A percentile compares a stretch with the other conserved stretches of the same genome.
These are phyloP conservation scores for Falco punctatus DNA, from an alignment of 2,113 vertebrate genomes.

Conservation along the genomic window DNA sequence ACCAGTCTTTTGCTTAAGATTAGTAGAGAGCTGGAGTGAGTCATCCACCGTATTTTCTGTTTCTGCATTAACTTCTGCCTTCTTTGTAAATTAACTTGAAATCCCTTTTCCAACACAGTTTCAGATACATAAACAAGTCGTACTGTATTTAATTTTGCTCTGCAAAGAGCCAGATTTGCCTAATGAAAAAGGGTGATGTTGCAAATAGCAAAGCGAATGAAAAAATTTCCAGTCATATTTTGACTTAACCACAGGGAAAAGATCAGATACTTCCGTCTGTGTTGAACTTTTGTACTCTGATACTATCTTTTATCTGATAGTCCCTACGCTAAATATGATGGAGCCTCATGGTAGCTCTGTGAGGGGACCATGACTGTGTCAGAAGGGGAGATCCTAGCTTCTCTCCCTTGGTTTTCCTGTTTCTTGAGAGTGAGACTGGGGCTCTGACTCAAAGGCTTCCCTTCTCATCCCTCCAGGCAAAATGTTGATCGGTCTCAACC, in stretches of 20 bases:
- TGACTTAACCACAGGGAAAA: background rate
- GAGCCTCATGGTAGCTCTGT: background rate
- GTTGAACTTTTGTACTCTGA: background rate
- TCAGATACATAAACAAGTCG: background rate
- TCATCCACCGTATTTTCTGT: background rate
- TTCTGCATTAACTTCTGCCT: background rate
- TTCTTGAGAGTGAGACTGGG: background rate
- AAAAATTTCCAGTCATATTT: background rate
- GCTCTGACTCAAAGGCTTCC: background rate
- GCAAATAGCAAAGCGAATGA: background rate
- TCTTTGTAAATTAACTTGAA: too few relatives aligned
- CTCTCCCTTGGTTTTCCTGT: background rate
- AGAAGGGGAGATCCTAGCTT: background rate
- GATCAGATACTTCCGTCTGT: background rate
- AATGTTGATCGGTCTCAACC: background rate
- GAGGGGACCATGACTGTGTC: background rate
- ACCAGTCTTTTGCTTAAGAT: background rate
- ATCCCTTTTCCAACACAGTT: background rate
- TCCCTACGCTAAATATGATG: fast-evolving
- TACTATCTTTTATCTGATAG: too few relatives aligned
- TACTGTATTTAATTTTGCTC: background rate
- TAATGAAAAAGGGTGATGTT: background rate
- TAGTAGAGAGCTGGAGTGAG: background rate
- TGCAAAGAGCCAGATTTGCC: background rate
- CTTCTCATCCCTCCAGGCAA: background rate